Percentiles rank a stretch among this genome's conserved stretches.
Conservation (phyloP, 2,888 invertebrate genomes). For the Campoplex capitator region DNA sequence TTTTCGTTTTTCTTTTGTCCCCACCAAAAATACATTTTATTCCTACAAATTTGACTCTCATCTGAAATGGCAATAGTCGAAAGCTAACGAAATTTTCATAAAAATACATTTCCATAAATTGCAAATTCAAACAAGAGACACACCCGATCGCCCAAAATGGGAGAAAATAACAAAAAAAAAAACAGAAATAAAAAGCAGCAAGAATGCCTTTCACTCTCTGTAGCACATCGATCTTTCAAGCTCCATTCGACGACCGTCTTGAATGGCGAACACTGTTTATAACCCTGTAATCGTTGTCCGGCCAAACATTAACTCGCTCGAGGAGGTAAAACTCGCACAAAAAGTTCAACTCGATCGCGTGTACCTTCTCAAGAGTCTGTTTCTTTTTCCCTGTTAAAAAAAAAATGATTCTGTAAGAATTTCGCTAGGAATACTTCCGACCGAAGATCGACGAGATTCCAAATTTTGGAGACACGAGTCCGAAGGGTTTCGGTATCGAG, state of each 20-base stretch:
- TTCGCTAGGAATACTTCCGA: conserved; percentile 14
- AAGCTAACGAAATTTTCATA: not conserved
- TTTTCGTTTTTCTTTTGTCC: not conserved
- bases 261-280: not conserved
- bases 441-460: not conserved
- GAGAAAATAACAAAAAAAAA: no score
- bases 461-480: conserved; percentile 45
- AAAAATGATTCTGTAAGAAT: not conserved
- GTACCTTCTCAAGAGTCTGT: not conserved
- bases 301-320: conserved; percentile 28
- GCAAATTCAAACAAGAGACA: not conserved
- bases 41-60: not conserved
- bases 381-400: not conserved
- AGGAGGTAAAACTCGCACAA: not conserved
- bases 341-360: not conserved
- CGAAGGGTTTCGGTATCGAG: conserved; percentile 69
- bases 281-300: conserved; percentile 35
- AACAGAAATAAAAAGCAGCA: not conserved
- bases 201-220: conserved; percentile 47
- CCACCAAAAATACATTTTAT: not conserved
- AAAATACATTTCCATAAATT: not conserved
- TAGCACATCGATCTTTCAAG: conserved; percentile 13
- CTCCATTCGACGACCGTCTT: conserved; percentile 18
- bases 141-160: not conserved
- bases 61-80: not conserved